Percentiles rank a stretch among this genome's conserved stretches.
phyloP scores from a whole-genome alignment of 2,797 vertebrate species.

The Halcyon chelicuti region DNA sequence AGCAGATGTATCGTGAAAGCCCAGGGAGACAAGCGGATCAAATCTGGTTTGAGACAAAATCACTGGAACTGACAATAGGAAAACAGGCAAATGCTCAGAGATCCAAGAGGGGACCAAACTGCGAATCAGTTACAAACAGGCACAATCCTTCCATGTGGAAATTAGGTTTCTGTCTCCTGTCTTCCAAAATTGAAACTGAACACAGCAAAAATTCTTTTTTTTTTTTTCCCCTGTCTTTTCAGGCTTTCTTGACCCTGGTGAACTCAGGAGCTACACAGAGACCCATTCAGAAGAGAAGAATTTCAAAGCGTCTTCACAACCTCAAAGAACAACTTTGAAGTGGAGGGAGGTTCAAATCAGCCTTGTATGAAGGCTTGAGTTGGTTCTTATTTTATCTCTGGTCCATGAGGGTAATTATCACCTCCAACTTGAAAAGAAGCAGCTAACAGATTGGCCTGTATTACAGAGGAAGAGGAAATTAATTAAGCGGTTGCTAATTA shows the following conservation, averaged over 20 bases:
- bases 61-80: neutral
- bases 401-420: slow-evolving; percentile 52
- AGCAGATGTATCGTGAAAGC: fast-evolving
- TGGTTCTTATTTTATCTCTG: slow-evolving; percentile 52
- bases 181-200: neutral
- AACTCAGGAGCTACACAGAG: neutral
- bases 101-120: neutral
- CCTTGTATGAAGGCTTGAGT: slow-evolving; percentile 23
- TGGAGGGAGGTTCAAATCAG: slow-evolving; percentile 13
- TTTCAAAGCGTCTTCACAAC: slow-evolving; percentile 27
- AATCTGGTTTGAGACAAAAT: neutral
- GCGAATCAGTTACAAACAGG: neutral
- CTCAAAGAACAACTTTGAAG: slow-evolving; percentile 47
- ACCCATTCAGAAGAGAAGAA: neutral
- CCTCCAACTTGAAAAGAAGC: slow-evolving; percentile 57
- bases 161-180: neutral
- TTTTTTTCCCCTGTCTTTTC: neutral
- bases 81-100: neutral
- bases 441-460: slow-evolving; percentile 59
- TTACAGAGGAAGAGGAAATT: slow-evolving; percentile 53
- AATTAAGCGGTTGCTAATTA: slow-evolving; percentile 60
- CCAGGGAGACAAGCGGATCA: neutral
- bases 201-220: neutral
- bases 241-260: neutral
- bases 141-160: neutral